Base-by-base conservation (phyloP, 2,797 vertebrate species). In the Rhynchonycteris naso region DNA sequence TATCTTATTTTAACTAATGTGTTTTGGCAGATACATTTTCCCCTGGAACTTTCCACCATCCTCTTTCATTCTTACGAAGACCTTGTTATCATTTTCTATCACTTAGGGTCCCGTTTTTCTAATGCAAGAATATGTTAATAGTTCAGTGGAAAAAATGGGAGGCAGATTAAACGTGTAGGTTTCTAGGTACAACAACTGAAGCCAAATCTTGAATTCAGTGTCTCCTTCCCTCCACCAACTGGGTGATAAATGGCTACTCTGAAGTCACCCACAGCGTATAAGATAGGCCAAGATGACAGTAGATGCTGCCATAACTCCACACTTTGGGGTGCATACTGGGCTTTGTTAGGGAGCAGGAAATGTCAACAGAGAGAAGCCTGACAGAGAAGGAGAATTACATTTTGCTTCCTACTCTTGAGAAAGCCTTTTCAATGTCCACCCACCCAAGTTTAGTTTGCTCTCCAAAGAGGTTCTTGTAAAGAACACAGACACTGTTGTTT, bases 401-500 rank as follows among this genome's bases (percentile, higher is more conserved):
- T 93, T 78, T 61, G 75, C 93, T 89, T 93, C 96, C 96, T 80
- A 93, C 94, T 96, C 97, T 84, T 50, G 61, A 92, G 84, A 94
- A 94, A 95, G 89, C 74, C 85, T 91, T 89, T 92, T 76, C 90
- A 92, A 15, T 9, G 43, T 93, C 95, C 90, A 82, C 96, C 96
- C 97, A 97, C 95, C 79, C 68, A 38, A 96, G 94, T 95, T 97
- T 95, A 56, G 92, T 82, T 91, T 94, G 74, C 69, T 90, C 88
- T 87, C 91, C 91, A 56, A 82, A 93, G 93, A 94, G 68, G 86
- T 95, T 94, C 88, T 81, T 22, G 66, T 50, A 2, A 47, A 65
- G 93, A 91, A 97, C 97, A 97, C 0, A 97, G 95, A 63, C 16
- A 71, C 79, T 16, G 84, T 93, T 97, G 97, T 97, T 76, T 43